phyloP scores from a whole-genome alignment of 1,140 invertebrate genomes.

The Drosophila pectinifera region DNA sequence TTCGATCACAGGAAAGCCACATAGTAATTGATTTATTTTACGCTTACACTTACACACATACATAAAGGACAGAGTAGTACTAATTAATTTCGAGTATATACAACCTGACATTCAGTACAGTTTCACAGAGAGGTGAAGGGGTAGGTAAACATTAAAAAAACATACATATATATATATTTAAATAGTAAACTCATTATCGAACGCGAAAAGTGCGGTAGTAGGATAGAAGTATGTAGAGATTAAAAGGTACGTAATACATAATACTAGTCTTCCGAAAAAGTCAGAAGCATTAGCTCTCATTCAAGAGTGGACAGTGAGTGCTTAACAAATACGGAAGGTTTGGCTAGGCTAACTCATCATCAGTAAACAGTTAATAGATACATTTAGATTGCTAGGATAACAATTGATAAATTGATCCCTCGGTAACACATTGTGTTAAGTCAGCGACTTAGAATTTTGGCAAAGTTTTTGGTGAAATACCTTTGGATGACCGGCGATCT shows the following conservation, averaged over 20 bases:
- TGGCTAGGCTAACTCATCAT: slow-evolving; percentile 9
- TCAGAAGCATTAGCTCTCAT: slow-evolving; percentile 28
- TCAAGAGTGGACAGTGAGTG: slow-evolving; percentile 51
- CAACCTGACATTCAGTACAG: slow-evolving; percentile 60
- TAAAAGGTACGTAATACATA: slow-evolving; percentile 33
- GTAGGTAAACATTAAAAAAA: slow-evolving; percentile 28
- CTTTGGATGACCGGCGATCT: slow-evolving; percentile 80
- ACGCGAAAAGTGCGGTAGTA: slow-evolving; percentile 35
- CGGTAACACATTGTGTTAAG: slow-evolving; percentile 33
- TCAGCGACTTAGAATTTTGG: slow-evolving; percentile 74
- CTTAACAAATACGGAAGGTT: slow-evolving; percentile 35
- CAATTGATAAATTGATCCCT: slow-evolving; percentile 63
- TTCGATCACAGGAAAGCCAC: slow-evolving; percentile 75
- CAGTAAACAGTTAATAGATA: slow-evolving; percentile 40
- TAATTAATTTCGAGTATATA: slow-evolving; percentile 32
- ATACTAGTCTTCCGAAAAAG: slow-evolving; percentile 39
- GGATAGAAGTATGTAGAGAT: slow-evolving; percentile 33
- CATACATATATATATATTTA: slow-evolving; percentile 22
- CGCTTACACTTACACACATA: slow-evolving; percentile 53
- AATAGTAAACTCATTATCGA: slow-evolving; percentile 14
- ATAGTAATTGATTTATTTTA: slow-evolving; percentile 73
- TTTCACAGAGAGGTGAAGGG: slow-evolving; percentile 46
- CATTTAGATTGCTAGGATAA: slow-evolving; percentile 48
- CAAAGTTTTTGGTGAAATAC: slow-evolving; percentile 83
- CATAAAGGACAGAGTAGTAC: slow-evolving; percentile 29